A percentile compares a stretch with the other conserved stretches of the same genome.
Conservation (phyloP, 2,888 invertebrate genomes). For the Mythimna albipuncta region DNA sequence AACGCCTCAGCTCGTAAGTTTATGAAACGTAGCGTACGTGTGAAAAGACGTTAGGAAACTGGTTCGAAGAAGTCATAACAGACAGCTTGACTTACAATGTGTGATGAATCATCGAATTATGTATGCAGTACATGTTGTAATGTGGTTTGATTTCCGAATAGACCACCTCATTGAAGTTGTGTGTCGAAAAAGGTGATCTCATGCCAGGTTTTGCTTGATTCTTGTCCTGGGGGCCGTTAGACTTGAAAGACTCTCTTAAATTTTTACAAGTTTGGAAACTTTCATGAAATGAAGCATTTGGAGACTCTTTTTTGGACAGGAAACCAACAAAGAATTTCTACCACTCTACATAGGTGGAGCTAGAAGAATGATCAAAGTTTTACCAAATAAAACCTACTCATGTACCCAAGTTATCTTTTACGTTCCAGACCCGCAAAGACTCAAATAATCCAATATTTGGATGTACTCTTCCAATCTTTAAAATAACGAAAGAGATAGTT, state of each 20-base stretch:
- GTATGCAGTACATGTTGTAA: constrained; percentile 48
- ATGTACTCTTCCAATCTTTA: no score
- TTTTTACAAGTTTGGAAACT: neutral
- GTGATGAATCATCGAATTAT: constrained; percentile 57
- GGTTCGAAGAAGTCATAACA: constrained; percentile 41
- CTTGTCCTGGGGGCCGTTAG: neutral
- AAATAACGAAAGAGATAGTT: no score
- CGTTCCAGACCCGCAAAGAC: no score
- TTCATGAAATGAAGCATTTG: neutral
- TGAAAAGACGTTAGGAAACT: constrained; percentile 24
- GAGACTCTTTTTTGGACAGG: neutral
- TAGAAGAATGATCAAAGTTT: no score
- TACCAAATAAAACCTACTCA: no score
- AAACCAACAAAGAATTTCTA: no score
- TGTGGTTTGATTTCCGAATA: constrained; percentile 55
- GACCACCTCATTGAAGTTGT: constrained; percentile 41
- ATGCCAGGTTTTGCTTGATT: constrained; percentile 8
- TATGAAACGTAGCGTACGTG: constrained; percentile 2
- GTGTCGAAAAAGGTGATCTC: constrained; percentile 36
- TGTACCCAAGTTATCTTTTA: no score
- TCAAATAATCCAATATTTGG: no score
- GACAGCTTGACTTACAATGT: constrained; percentile 46
- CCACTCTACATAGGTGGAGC: no score
- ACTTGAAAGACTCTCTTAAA: neutral
- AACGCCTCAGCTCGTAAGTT: neutral